Base-by-base conservation (phyloP, 2,797 vertebrate species). In the Microcaecilia unicolor region DNA sequence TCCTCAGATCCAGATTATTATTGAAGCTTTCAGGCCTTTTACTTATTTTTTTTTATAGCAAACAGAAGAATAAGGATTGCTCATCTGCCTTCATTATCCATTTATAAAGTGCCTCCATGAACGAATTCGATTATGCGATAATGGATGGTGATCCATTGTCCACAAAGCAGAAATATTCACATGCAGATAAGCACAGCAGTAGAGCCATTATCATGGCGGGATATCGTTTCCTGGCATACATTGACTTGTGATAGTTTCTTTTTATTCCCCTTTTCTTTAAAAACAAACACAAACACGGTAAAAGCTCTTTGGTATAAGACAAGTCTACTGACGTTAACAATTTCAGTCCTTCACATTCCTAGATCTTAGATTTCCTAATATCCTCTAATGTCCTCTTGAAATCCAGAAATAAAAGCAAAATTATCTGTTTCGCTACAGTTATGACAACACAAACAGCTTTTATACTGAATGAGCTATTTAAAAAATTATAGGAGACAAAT, bases 291-390 rank as follows among this genome's bases (percentile, higher is more conserved):
- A 31, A 58, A 51, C 60, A 10, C 46, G 25, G 28, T 31, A 38
- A 51, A 72, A 51, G 18, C 33, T 35, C 64, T 49, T 43, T 21
- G 21, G 35, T 34, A 34, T 56, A 39, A 46, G 50, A 57, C 49
- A 35, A 31, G 54, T 48, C 49, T 60, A 28, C 55, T 69, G 59
- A 61, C 59, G 64, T 48, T 55, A 53, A 70, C 60, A 69, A 16
- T 40, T 58, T 55, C 38, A 26, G 16, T 30, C 52, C 59, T 53
- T 48, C 55, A 73, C 48, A 52, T 53, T 24, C 3, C 34, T 36
- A 55, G 46, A 36, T 57, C 72, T 67, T 57, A 59, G 10, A 37
- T 55, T 45, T 14, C 48, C 34, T n/a, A n/a, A n/a, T n/a, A n/a
- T n/a, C n/a, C n/a, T n/a, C n/a, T n/a, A n/a, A n/a, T n/a, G n/a